These are phyloP conservation scores for Beris morrisii DNA, from an alignment of 2,888 invertebrate genomes.

Conservation along the genomic window DNA sequence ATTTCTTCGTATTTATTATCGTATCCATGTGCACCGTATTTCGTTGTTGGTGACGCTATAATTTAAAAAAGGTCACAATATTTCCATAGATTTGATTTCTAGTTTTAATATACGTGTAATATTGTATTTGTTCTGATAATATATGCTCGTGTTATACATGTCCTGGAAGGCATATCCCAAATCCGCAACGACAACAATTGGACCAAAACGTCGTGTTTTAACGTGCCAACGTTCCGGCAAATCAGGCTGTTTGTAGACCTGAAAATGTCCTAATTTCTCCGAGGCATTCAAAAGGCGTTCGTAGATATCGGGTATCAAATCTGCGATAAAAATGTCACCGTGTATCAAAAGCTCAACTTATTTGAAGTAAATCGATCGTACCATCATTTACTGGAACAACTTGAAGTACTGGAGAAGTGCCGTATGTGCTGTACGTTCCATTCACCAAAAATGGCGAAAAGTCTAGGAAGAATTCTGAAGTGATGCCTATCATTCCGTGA, in stretches of 20 bases:
- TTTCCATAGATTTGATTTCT: neutral
- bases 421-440: constrained; percentile 58
- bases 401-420: constrained; percentile 62
- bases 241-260: constrained; percentile 63
- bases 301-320: constrained; percentile 58
- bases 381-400: constrained; percentile 61
- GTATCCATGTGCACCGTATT: constrained; percentile 67
- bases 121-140: constrained; percentile 56
- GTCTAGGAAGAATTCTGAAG: constrained; percentile 60
- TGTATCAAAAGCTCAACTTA: constrained; percentile 1
- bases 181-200: constrained; percentile 65
- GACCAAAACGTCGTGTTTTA: constrained; percentile 62
- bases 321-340: constrained; percentile 45
- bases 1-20: constrained; percentile 63
- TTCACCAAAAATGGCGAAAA: constrained; percentile 59
- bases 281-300: constrained; percentile 56
- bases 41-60: neutral
- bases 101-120: constrained; percentile 53
- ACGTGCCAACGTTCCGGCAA: constrained; percentile 66
- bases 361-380: constrained; percentile 42
- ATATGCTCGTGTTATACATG: constrained; percentile 53
- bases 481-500: constrained; percentile 69
- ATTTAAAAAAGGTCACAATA: neutral
- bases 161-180: constrained; percentile 65
- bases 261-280: constrained; percentile 56